Conservation (phyloP, 1,140 invertebrate species). For the Euura saliciscinereae region DNA sequence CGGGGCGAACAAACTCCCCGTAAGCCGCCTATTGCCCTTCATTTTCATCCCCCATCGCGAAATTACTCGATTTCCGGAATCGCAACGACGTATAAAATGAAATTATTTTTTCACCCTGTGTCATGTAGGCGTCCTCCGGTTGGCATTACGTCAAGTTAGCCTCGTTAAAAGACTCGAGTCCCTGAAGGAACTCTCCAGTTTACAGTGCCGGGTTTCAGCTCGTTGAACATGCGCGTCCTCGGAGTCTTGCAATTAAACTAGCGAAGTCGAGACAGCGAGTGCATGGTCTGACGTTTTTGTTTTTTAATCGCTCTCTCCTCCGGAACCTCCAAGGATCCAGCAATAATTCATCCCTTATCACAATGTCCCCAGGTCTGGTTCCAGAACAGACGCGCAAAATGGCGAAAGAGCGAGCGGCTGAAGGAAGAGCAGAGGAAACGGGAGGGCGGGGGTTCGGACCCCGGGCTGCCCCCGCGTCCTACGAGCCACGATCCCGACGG, state of each 20-base stretch:
- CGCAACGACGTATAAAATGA: too few relatives aligned
- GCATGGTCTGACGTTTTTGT: too few relatives aligned
- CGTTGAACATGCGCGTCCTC: constrained; percentile 53
- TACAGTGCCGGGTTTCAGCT: constrained; percentile 46
- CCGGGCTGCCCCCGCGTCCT: constrained; percentile 44
- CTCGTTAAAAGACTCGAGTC: constrained; percentile 57
- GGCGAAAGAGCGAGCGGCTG: constrained; percentile 88
- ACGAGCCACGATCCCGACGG: constrained; percentile 40
- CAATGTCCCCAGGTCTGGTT: constrained; percentile 82
- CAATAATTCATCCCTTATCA: not conserved
- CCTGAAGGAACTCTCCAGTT: constrained; percentile 50
- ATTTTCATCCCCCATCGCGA: too few relatives aligned
- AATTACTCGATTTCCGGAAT: too few relatives aligned
- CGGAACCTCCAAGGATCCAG: too few relatives aligned
- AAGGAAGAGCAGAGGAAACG: constrained; percentile 89
- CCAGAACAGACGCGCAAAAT: constrained; percentile 92
- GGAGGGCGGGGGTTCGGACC: constrained; percentile 67
- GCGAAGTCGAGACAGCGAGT: too few relatives aligned
- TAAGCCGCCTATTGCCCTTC: not conserved
- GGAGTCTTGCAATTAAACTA: too few relatives aligned
- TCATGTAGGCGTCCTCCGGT: constrained; percentile 47
- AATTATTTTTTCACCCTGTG: too few relatives aligned
- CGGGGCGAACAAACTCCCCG: not conserved
- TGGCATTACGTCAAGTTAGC: constrained; percentile 60
- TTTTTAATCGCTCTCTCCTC: too few relatives aligned